Evolutionary conservation across 2,113 vertebrate genomes (phyloP).

Genomic region (Jaculus jaculus): DNA sequence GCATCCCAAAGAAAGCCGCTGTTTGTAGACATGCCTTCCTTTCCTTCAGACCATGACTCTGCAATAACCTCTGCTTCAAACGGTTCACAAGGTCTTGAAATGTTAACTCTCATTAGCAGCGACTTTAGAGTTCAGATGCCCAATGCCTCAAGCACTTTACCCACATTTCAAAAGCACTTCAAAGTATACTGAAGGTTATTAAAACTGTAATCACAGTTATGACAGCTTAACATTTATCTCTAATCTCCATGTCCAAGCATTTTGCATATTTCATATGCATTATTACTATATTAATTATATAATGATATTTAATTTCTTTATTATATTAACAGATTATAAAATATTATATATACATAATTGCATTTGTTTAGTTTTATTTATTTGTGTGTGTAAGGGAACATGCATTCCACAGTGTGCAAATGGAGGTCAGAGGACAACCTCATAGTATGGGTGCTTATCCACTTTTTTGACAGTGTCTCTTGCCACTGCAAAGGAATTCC

Average conservation of each 20-base stretch:
- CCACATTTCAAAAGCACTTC: conserved; percentile 17
- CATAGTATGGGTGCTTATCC: no score
- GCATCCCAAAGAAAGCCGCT: fast-evolving
- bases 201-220: not conserved
- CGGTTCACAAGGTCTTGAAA: not conserved
- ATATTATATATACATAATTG: not conserved
- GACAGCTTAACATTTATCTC: not conserved
- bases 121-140: not conserved
- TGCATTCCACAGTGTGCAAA: no score
- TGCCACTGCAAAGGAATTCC: no score
- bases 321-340: no score
- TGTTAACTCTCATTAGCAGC: not conserved
- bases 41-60: not conserved
- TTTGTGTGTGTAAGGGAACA: no score
- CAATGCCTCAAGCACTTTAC: not conserved
- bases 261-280: not conserved
- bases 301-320: no score
- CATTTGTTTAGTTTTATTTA: not conserved
- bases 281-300: no score
- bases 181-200: not conserved
- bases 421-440: no score
- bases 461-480: no score
- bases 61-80: not conserved
- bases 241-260: not conserved
- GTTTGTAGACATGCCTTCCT: no score